Evolutionary conservation across 2,888 invertebrate genomes (phyloP), one percentile per base, ranked within the genome.

Genomic region (Platynereis dumerilii): DNA sequence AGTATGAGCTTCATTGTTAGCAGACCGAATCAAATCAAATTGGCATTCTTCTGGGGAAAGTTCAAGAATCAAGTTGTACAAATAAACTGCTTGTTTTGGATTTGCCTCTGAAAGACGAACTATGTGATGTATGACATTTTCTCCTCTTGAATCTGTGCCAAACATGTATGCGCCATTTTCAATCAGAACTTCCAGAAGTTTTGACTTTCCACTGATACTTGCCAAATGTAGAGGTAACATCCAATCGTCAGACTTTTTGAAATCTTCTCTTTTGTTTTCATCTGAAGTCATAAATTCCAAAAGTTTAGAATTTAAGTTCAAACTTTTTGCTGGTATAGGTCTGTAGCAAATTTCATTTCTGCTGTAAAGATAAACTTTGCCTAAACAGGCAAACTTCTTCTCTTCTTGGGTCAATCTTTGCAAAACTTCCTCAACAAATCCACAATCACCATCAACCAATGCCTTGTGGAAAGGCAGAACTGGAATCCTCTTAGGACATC

Each of bases 341-440:
- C 34, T 7, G 5, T 34, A 34, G 7, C 12, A 5, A 12, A 12
- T 7, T 34, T 34, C 34, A 34, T 34, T 34, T 34, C 12, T 12
- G 34, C 34, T 34, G 34, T 34, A 12, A 5, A 34, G 12, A 12
- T 12, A 34, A 34, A 34, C 7, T 7, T 34, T 12, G 5, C 12
- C 34, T 34, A n/a, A n/a, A 12, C 34, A 34, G 12, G 34, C 34
- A 34, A 34, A 34, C 7, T 7, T 34, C 34, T 34, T 34, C 34
- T 34, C 34, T 7, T 34, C 34, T 7, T 34, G 5, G 7, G 5
- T 5, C 5, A 34, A 12, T 34, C 12, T 12, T 34, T 48, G 3
- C 48, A 48, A 48, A n/a, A 48, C 48, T 20, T 48, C 48, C 3
- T 48, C 10, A 5, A 48, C 48, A 48, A 48, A 48, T n/a, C 17